Evolutionary conservation across 2,797 vertebrate genomes (phyloP).

Genomic region (Adelosebastes latens): DNA sequence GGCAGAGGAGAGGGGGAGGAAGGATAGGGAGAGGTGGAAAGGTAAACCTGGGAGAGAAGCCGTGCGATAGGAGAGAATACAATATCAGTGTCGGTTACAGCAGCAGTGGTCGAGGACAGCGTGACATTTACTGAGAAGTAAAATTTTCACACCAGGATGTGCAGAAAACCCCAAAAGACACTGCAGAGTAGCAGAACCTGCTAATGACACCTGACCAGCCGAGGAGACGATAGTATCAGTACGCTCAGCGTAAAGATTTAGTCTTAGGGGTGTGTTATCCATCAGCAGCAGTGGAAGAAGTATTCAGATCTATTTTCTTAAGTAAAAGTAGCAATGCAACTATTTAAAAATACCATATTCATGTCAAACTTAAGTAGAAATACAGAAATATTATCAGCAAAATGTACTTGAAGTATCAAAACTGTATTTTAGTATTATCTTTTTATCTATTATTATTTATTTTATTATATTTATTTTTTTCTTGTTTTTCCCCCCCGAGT

Average conservation of each 20-base stretch:
- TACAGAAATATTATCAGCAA: background rate
- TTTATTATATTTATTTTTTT: no score
- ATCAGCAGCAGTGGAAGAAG: background rate
- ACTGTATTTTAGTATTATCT: no score
- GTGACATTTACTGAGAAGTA: conserved; percentile 38
- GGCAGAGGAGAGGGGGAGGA: background rate
- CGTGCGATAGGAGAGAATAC: background rate
- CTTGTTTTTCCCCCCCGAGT: no score
- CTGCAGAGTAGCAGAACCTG: background rate
- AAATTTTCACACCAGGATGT: conserved; percentile 19
- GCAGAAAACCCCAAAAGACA: background rate
- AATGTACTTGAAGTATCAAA: background rate
- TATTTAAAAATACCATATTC: background rate
- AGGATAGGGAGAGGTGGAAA: background rate
- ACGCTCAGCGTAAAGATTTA: background rate
- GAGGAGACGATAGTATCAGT: background rate
- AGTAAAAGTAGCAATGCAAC: background rate
- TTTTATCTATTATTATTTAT: no score
- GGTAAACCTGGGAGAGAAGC: background rate
- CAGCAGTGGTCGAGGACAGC: conserved; percentile 6
- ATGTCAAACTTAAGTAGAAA: background rate
- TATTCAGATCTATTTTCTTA: background rate
- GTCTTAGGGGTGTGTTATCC: background rate
- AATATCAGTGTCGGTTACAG: background rate
- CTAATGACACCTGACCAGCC: background rate